Conservation (phyloP, 2,888 invertebrate genomes). For the Philereme vetulata region DNA sequence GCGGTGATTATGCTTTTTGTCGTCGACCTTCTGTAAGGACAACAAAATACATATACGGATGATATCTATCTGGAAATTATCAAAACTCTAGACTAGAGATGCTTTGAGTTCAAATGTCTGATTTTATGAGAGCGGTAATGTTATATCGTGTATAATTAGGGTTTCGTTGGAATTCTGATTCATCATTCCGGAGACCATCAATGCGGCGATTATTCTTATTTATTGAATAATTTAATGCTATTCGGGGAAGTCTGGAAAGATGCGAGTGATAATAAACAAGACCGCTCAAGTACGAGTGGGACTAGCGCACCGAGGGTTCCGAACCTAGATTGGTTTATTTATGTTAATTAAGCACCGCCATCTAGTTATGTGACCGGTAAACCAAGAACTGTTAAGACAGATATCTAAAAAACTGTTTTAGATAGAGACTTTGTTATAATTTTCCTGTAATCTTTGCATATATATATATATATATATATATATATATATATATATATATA, state of each 20-base stretch:
- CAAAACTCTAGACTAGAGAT: conserved; percentile 12
- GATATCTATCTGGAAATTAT: conserved; percentile 12
- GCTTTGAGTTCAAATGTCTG: background rate
- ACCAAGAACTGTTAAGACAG: no score
- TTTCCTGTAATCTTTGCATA: no score
- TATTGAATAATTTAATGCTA: conserved; percentile 33
- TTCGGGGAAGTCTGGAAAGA: conserved; percentile 32
- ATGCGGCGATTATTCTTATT: conserved; percentile 30
- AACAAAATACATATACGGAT: conserved; percentile 9
- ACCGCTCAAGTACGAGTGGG: background rate
- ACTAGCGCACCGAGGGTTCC: no score
- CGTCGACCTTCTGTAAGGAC: conserved; percentile 36
- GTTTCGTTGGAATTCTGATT: conserved; percentile 35
- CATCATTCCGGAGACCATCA: conserved; percentile 28
- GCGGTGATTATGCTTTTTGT: conserved; percentile 35
- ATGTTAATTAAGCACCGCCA: no score
- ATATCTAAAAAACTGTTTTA: no score
- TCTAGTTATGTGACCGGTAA: no score
- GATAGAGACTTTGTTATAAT: no score
- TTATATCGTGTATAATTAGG: conserved; percentile 12
- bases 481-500: no score
- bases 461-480: no score
- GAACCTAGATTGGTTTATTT: no score
- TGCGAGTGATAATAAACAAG: conserved; percentile 21
- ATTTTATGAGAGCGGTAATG: conserved; percentile 7